These are phyloP conservation scores for Phoxinus phoxinus DNA, from an alignment of 2,113 vertebrate species.

Conservation along the genomic window DNA sequence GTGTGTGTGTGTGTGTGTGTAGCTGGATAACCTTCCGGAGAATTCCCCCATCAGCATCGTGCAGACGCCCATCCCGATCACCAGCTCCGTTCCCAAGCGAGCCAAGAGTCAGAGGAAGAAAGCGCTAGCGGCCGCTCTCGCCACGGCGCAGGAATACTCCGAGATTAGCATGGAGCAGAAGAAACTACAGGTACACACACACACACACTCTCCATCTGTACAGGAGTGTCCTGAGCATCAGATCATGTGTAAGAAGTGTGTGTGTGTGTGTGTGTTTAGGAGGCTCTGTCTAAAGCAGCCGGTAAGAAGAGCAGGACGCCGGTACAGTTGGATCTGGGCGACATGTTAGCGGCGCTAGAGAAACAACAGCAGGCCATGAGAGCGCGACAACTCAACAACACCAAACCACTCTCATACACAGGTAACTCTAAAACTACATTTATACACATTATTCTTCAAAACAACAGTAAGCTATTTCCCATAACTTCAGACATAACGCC, in stretches of 20 bases:
- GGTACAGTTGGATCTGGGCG: slow-evolving; percentile 95
- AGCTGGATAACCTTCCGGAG: slow-evolving; percentile 95
- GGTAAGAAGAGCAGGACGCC: slow-evolving; percentile 97
- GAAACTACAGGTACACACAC: slow-evolving; percentile 73
- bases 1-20: slow-evolving; percentile 11
- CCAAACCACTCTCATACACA: slow-evolving; percentile 90
- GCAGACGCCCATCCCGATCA: slow-evolving; percentile 97
- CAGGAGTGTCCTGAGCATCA: background rate
- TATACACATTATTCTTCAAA: no score
- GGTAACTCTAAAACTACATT: slow-evolving; percentile 70
- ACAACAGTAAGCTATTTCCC: no score
- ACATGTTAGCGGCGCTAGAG: slow-evolving; percentile 96
- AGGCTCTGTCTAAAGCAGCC: slow-evolving; percentile 94
- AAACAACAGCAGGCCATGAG: slow-evolving; percentile 97
- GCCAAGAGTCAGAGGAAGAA: slow-evolving; percentile 99
- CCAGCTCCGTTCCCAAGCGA: slow-evolving; percentile 95
- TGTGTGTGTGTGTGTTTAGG: slow-evolving; percentile 72
- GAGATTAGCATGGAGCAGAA: slow-evolving; percentile 99
- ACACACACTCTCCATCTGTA: background rate
- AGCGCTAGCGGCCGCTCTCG: slow-evolving; percentile 93
- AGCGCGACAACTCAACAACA: slow-evolving; percentile 93
- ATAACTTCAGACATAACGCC: no score
- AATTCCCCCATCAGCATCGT: slow-evolving; percentile 98
- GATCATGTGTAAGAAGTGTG: slow-evolving; percentile 1
- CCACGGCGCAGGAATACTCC: slow-evolving; percentile 96